Evolutionary conservation across 2,113 vertebrate genomes (phyloP).

Genomic region (Anguilla japonica): DNA sequence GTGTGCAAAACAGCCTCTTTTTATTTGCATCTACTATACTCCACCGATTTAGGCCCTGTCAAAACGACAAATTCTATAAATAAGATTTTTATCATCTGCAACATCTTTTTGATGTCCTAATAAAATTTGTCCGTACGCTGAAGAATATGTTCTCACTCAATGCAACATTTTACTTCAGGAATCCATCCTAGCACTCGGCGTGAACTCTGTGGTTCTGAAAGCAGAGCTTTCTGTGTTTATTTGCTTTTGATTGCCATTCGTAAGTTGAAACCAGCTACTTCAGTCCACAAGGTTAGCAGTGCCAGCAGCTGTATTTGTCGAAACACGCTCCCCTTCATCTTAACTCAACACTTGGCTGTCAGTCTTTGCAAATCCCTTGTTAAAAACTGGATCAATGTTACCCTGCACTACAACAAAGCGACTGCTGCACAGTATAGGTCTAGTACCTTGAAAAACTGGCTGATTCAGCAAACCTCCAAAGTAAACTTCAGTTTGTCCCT

Average conservation of each 20-base stretch:
- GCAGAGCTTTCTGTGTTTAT: neutral
- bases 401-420: neutral
- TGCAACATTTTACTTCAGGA: neutral
- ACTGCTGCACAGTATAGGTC: neutral
- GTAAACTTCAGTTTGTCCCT: neutral
- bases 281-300: neutral
- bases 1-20: neutral
- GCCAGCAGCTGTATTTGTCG: constrained; percentile 13
- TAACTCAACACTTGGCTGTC: neutral
- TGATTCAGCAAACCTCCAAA: neutral
- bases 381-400: neutral
- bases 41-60: neutral
- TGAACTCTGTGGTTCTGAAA: neutral
- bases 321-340: neutral
- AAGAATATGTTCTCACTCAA: neutral
- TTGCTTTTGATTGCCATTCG: neutral
- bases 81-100: neutral
- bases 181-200: neutral
- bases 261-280: constrained; percentile 11
- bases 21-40: neutral
- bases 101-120: neutral
- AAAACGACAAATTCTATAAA: neutral
- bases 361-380: constrained; percentile 2
- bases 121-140: neutral
- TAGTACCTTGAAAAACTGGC: neutral